Evolutionary conservation across 1,140 invertebrate genomes (phyloP).

Genomic region (Thalassaphorura encarpata): DNA sequence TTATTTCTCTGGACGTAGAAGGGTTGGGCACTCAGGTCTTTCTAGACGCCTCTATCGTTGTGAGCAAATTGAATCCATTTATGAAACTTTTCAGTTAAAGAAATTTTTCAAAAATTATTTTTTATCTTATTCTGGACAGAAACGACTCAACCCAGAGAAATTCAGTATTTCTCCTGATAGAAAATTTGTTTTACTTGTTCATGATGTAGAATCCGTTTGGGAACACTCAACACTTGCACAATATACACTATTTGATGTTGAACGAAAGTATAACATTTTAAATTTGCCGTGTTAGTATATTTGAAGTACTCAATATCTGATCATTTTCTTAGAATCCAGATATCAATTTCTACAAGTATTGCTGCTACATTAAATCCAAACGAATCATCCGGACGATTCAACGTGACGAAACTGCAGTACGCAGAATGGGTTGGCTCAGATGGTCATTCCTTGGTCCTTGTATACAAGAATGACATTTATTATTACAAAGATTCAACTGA

Average conservation of each 20-base stretch:
- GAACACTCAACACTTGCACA: constrained; percentile 49
- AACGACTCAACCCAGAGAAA: constrained; percentile 60
- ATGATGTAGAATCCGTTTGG: constrained; percentile 46
- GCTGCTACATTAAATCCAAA: too few relatives aligned
- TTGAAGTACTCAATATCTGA: too few relatives aligned
- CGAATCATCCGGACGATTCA: too few relatives aligned
- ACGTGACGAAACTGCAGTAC: constrained; percentile 40
- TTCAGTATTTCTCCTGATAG: constrained; percentile 64
- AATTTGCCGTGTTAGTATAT: too few relatives aligned
- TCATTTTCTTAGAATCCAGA: too few relatives aligned
- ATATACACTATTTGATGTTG: constrained; percentile 64
- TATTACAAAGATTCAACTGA: constrained; percentile 53
- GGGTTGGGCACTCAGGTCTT: constrained; percentile 55
- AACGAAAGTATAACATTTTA: constrained; percentile 57
- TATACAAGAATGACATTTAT: constrained; percentile 77
- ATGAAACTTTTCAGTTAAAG: too few relatives aligned
- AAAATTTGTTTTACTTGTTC: constrained; percentile 59
- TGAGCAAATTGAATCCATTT: constrained; percentile 40
- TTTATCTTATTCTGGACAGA: constrained; percentile 42
- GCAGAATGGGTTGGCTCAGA: constrained; percentile 61
- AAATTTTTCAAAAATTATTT: background rate
- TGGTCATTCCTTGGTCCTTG: constrained; percentile 55
- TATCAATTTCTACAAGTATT: too few relatives aligned
- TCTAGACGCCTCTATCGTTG: constrained; percentile 68
- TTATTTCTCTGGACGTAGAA: constrained; percentile 59